A percentile compares a stretch with the other conserved stretches of the same genome.
phyloP scores from a whole-genome alignment of 1,140 invertebrate genomes.

The Argopecten irradians region DNA sequence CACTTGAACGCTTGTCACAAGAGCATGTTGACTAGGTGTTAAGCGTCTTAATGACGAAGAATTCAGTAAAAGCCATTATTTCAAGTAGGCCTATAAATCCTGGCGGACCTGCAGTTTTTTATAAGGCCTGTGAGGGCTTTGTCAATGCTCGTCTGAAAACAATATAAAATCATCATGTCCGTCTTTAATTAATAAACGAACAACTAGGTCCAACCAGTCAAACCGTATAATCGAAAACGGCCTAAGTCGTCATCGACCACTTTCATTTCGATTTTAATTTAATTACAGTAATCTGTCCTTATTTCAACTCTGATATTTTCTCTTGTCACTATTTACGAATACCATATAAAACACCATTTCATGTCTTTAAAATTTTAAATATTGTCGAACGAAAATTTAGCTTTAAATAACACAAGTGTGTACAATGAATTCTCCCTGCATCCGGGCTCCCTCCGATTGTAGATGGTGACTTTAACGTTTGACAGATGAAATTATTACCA shows the following conservation, averaged over 20 bases:
- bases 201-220: no score
- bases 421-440: background rate
- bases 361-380: background rate
- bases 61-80: background rate
- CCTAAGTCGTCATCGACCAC: background rate
- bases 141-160: no score
- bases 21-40: background rate
- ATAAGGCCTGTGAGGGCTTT: no score
- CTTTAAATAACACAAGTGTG: background rate
- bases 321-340: background rate
- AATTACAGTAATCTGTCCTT: background rate
- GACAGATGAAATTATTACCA: background rate
- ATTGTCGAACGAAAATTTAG: background rate
- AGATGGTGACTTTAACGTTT: constrained; percentile 15
- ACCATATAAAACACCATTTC: background rate
- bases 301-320: background rate
- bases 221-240: no score
- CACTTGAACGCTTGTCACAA: background rate
- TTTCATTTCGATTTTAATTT: background rate
- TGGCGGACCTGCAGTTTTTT: no score
- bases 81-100: no score
- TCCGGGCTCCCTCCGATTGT: background rate
- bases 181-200: no score
- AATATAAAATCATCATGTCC: no score
- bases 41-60: background rate